phyloP scores from a whole-genome alignment of 2,888 invertebrate genomes.

The Cremastinae sp. region DNA sequence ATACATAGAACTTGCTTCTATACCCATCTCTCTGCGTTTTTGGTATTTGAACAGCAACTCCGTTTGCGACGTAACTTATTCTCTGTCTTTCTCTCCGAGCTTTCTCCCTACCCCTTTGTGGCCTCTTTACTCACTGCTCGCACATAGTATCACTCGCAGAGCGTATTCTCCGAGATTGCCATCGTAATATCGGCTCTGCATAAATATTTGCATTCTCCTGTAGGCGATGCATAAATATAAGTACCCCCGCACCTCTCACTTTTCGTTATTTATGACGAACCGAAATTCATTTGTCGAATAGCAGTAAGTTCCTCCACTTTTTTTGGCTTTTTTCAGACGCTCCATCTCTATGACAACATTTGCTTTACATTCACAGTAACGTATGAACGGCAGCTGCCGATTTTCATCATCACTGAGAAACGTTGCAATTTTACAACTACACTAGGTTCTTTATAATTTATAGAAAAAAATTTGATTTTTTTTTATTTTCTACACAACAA shows the following conservation, averaged over 20 bases:
- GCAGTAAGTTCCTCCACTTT: not conserved
- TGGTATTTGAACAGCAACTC: slow-evolving; percentile 36
- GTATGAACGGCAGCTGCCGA: too few species aligned
- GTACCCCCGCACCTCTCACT: not conserved
- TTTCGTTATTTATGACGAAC: slow-evolving; percentile 59
- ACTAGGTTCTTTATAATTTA: too few species aligned
- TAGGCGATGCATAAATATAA: slow-evolving; percentile 54
- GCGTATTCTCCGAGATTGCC: slow-evolving; percentile 53
- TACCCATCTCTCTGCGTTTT: slow-evolving; percentile 35
- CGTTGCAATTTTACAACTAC: too few species aligned
- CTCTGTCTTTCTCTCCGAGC: slow-evolving; percentile 10
- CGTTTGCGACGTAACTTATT: slow-evolving; percentile 36
- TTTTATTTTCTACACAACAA: too few species aligned
- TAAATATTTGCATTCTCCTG: slow-evolving; percentile 62
- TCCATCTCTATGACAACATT: slow-evolving; percentile 13
- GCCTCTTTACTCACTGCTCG: slow-evolving; percentile 13
- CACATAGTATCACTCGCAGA: slow-evolving; percentile 19
- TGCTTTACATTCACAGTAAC: slow-evolving; percentile 24
- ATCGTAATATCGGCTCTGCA: slow-evolving; percentile 61
- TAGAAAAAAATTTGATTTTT: too few species aligned
- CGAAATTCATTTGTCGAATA: slow-evolving; percentile 55
- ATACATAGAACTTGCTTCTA: slow-evolving; percentile 38
- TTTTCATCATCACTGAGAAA: too few species aligned
- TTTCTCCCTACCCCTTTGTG: not conserved
- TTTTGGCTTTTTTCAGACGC: not conserved